These are phyloP conservation scores for Illadopsis cleaveri DNA, from an alignment of 2,113 vertebrate genomes.

Conservation along the genomic window DNA sequence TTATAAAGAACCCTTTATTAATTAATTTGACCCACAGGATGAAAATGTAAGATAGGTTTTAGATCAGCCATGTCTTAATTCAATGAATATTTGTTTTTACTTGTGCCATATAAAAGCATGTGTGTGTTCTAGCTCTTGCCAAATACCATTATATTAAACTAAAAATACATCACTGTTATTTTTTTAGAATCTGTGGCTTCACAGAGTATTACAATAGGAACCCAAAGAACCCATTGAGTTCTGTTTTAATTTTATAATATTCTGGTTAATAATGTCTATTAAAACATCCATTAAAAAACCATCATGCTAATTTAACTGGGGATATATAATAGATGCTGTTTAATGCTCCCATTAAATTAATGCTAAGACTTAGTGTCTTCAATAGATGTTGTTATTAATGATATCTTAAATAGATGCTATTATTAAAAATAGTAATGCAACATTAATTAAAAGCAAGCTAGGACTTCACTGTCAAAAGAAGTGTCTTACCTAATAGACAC, in stretches of 20 bases:
- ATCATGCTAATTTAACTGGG: constrained; percentile 72
- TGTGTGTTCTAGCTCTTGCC: not conserved
- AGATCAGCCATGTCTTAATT: not conserved
- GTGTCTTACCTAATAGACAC: not conserved
- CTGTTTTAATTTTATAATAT: constrained; percentile 69
- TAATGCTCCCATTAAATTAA: constrained; percentile 70
- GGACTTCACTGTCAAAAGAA: constrained; percentile 16
- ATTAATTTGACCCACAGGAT: not conserved
- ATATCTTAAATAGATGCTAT: constrained; percentile 40
- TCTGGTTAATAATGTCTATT: constrained; percentile 71
- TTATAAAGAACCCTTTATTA: not conserved
- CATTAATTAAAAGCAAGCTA: constrained; percentile 61
- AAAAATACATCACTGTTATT: constrained; percentile 43
- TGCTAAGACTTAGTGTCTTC: constrained; percentile 53
- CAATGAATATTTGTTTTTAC: not conserved
- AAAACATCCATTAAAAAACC: constrained; percentile 72
- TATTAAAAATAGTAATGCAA: constrained; percentile 58
- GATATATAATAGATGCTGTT: constrained; percentile 63
- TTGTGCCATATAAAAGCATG: not conserved
- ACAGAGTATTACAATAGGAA: constrained; percentile 43
- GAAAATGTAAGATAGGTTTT: not conserved
- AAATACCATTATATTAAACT: constrained; percentile 38
- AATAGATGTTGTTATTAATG: constrained; percentile 40
- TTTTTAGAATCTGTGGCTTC: constrained; percentile 55
- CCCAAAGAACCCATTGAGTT: constrained; percentile 50